phyloP scores from a whole-genome alignment of 2,888 invertebrate species.

The Brassicogethes aeneus region DNA sequence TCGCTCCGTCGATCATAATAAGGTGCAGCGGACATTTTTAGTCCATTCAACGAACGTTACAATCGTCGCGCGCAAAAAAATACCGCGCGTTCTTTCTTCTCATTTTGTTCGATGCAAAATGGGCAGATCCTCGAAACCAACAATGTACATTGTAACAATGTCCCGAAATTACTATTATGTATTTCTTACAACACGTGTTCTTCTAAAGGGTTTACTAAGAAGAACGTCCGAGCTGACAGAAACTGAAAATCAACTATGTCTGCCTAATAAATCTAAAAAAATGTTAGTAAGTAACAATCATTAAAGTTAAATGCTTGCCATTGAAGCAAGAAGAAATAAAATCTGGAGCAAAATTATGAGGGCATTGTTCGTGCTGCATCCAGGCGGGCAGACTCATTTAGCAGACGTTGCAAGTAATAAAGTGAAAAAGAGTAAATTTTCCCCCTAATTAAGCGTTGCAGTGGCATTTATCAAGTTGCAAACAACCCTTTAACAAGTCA shows the following conservation, averaged over 20 bases:
- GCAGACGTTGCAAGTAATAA: neutral
- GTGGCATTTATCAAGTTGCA: neutral
- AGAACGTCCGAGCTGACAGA: no score
- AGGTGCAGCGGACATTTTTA: neutral
- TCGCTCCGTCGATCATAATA: neutral
- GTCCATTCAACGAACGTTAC: neutral
- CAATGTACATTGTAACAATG: neutral
- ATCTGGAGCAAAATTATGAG: no score
- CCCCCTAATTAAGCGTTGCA: neutral
- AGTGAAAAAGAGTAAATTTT: neutral
- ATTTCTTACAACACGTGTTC: constrained; percentile 1
- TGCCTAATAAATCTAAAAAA: no score
- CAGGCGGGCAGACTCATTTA: no score
- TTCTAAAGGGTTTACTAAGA: no score
- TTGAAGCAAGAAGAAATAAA: no score
- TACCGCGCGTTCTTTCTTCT: neutral
- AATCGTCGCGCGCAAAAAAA: neutral
- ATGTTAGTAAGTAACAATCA: no score
- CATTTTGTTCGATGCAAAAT: neutral
- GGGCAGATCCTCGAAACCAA: neutral
- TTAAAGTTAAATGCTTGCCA: no score
- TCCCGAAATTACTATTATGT: neutral
- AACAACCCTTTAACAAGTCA: constrained; percentile 1
- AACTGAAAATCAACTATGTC: no score
- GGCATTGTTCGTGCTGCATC: no score